A percentile compares a stretch with the other conserved stretches of the same genome.
These are phyloP conservation scores for Porites evermanni DNA, from an alignment of 92 coral and sea anemone species.

Conservation along the genomic window DNA sequence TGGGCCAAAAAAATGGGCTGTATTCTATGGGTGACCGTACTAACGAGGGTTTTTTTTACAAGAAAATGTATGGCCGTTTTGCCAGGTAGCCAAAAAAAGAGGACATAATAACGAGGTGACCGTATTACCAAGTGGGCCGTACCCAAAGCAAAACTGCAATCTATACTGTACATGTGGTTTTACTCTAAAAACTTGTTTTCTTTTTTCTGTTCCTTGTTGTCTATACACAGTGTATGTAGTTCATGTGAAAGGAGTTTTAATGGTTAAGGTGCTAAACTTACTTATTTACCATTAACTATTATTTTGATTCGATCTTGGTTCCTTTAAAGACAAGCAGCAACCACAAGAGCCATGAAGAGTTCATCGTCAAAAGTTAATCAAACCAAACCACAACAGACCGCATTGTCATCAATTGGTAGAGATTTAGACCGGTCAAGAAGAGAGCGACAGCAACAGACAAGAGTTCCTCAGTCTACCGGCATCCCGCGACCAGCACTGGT, in stretches of 20 bases:
- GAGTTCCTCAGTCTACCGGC: constrained; percentile 10
- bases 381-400: constrained; percentile 87
- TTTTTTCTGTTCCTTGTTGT: too few species aligned
- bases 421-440: constrained; percentile 92
- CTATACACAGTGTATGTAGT: too few species aligned
- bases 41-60: too few species aligned
- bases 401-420: constrained; percentile 79
- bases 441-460: constrained; percentile 73
- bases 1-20: too few species aligned
- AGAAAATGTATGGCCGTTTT: too few species aligned
- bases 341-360: constrained; percentile 46
- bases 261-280: too few species aligned
- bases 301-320: not conserved
- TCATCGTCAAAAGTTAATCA: constrained; percentile 36
- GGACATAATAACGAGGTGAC: too few species aligned
- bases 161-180: not conserved
- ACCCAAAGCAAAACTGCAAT: not conserved
- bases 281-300: not conserved
- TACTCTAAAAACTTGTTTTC: not conserved
- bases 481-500: constrained; percentile 67
- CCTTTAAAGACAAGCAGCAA: constrained; percentile 72
- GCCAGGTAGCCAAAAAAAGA: too few species aligned
- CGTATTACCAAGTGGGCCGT: not conserved
- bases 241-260: too few species aligned
- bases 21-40: not conserved